Evolutionary conservation across 2,888 invertebrate species (phyloP), one percentile per base, ranked within the genome.

Genomic region (Gymnosoma rotundatum): DNA sequence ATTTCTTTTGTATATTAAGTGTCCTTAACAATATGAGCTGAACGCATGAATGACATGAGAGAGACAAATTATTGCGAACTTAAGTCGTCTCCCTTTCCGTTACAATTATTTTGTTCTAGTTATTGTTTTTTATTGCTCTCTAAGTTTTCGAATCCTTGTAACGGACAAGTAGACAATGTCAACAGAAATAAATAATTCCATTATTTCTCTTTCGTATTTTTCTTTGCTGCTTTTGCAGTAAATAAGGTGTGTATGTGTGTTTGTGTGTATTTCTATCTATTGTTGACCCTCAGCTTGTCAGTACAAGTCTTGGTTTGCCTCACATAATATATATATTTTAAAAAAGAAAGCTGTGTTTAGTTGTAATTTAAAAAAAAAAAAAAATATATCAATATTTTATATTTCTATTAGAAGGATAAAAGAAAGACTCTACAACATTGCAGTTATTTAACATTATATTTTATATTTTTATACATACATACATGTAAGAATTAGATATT

Each of bases 121-220:
- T 70, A 7, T 32, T 58, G 21, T 56, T 56, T 74, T 61, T 25
- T 20, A n/a, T 45, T 54, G 38, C 38, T 36, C 18, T 32, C n/a
- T 18, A 52, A 16, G 66, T 64, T 75, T 50, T 38, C 14, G 7
- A 83, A 36, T 48, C 73, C 61, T 80, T 84, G 83, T 63, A 50
- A 69, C 20, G 21, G 64, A 70, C 80, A 80, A 69, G 83, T 69
- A 78, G 73, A 84, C 76, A 84, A 64, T 84, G 83, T 78, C 80
- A 81, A 64, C 63, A 80, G 64, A 69, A 84, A 81, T 84, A 81
- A 84, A 72, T 69, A 74, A 84, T 73, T 76, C 50, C 63, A 76
- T 67, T 63, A 69, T 70, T 66, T 70, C 45, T 50, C 36, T 5
- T 45, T 25, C 18, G 14, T 45, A 14, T 63, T 63, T 32, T 8